Evolutionary conservation across 2,888 invertebrate species (phyloP), one percentile per base, ranked within the genome.

Genomic region (Perithous albicinctus): DNA sequence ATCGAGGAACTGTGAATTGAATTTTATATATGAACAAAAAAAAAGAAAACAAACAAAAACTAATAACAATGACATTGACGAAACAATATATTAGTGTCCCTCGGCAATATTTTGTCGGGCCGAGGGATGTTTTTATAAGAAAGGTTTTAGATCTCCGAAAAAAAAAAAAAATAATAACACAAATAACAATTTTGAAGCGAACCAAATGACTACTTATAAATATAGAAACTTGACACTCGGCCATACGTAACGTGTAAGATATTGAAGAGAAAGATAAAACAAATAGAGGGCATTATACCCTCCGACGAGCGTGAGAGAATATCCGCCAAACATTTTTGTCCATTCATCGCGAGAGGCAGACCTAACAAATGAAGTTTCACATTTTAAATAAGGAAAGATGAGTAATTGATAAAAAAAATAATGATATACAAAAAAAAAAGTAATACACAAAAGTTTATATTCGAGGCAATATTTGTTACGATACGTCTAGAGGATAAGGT

Each of bases 381-480:
- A 46, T 69, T 81, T 81, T 78, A 56, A 67, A 72, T 78, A 80
- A 84, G 72, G 75, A 74, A 51, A 67, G 32, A 59, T 59, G 59
- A 59, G 29, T 32, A 32, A 32, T 32, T 59, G 18, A 59, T 59
- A 35, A 18, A 41, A 61, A 70, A 41, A 56, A 41, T 20, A 67
- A 48, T n/a, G 51, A 8, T 12, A 29, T 32, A 6, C 1, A 6
- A 6, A 29, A 32, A 26, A 43, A 46, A 48, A 48, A 48, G 12
- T 29, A 69, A 66, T 73, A 81, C 84, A 79, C 86, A 87, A 87
- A 86, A 86, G 88, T 92, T 91, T 91, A 89, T 91, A 92, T 91
- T 91, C 89, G 90, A 91, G 91, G 92, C 91, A 91, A 92, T 92
- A 92, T 92, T 92, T 91, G 90, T 92, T 91, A 92, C 89, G 87